Base-by-base conservation (phyloP, 2,797 vertebrate genomes). In the Alauda arvensis region DNA sequence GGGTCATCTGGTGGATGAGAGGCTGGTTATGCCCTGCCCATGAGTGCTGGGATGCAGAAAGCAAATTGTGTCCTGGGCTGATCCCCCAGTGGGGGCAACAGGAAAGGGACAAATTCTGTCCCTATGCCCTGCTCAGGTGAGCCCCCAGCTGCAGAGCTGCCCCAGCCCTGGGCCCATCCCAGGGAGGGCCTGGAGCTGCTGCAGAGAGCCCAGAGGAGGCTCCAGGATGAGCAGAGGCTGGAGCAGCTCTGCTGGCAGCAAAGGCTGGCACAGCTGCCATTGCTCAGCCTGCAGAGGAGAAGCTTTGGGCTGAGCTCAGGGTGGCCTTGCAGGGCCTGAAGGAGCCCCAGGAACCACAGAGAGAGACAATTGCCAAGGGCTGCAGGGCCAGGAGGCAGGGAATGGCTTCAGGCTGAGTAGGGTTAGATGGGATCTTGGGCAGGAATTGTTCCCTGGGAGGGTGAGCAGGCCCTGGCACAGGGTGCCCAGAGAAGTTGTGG, bases 381-480 rank as follows among this genome's bases (percentile, higher is more conserved):
- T 43, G 37, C 0, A 83, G 52, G 4, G 28, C 8, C 37, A 57
- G 37, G 3, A 71, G 6, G 2, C 7, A 28, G 42, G 16, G 10
- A 66, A 59, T 59, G n/a, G n/a, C 13, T 75, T 9, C 8, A 6
- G 0, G 18, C 1, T 69, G 31, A 5, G 24, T 2, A 11, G 19
- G 20, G 3, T 6, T 39, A 3, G 4, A 6, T 60, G 1, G 1
- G 17, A 33, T 20, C 4, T 52, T 14, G 1, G 5, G 1, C 13
- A 52, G 1, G 1, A 60, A 29, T 33, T 29, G 0, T 33, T 46
- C 16, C 7, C 33, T 67, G 16, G 0, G 4, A 40, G 14, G 23
- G 16, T n/a, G 16, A 18, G 0, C 0, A 49, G 37, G 8, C 2
- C 1, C 51, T 66, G 52, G n/a, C 1, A 10, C 4, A 7, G 8